Percentiles rank a stretch among this genome's conserved stretches.
Evolutionary conservation across 2,888 invertebrate genomes (phyloP).

Genomic region (Subacronicta megacephala): DNA sequence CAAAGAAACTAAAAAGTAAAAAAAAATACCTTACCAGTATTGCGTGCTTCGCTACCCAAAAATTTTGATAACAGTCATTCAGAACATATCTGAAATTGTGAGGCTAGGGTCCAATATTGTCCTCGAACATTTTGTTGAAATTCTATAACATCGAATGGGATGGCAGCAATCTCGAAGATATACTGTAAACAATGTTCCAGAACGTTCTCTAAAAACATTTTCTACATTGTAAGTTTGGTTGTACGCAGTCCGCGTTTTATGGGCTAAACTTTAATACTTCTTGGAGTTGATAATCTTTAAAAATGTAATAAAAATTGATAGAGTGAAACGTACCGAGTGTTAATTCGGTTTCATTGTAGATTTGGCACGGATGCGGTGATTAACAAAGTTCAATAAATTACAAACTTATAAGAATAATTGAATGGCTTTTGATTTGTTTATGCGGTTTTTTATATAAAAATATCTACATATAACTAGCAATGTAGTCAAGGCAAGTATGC

Average conservation of each 20-base stretch:
- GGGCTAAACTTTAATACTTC: constrained; percentile 37
- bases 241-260: constrained; percentile 55
- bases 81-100: constrained; percentile 25
- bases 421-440: too few species aligned
- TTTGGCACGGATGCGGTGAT: neutral
- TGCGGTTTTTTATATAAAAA: too few species aligned
- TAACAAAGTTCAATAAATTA: neutral
- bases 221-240: constrained; percentile 50
- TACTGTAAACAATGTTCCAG: constrained; percentile 58
- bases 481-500: too few species aligned
- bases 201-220: constrained; percentile 43
- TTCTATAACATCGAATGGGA: constrained; percentile 51
- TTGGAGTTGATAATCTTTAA: constrained; percentile 17
- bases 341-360: constrained; percentile 6
- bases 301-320: constrained; percentile 33
- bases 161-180: constrained; percentile 53
- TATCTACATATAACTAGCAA: too few species aligned
- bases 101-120: constrained; percentile 31
- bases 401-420: too few species aligned
- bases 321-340: constrained; percentile 8
- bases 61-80: constrained; percentile 7
- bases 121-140: constrained; percentile 47
- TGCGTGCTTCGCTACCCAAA: neutral
- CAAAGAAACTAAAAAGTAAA: too few species aligned
- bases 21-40: too few species aligned